A percentile compares a stretch with the other conserved stretches of the same genome.
phyloP scores from a whole-genome alignment of 2,888 invertebrate species.

The Cylloceria caligata region DNA sequence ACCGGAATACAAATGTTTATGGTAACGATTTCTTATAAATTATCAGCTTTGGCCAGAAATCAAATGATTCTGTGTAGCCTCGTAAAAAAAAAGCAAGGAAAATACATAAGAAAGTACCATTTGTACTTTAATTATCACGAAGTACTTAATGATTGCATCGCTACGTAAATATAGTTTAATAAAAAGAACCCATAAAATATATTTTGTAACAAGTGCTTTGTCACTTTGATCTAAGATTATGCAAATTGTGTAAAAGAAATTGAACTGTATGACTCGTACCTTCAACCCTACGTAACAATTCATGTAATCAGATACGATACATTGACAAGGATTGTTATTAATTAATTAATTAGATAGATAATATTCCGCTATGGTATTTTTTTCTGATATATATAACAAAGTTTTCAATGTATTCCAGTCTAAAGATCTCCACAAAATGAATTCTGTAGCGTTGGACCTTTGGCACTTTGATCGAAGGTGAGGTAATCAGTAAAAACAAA shows the following conservation, averaged over 20 bases:
- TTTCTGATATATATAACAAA: background rate
- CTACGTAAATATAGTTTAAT: background rate
- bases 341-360: too few species aligned
- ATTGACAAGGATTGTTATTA: too few species aligned
- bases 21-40: background rate
- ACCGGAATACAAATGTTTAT: slow-evolving; percentile 1
- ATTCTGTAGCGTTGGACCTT: background rate
- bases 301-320: too few species aligned
- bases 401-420: background rate
- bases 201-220: background rate
- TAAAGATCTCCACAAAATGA: background rate
- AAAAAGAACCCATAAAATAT: background rate
- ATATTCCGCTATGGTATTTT: background rate
- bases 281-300: too few species aligned
- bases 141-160: background rate
- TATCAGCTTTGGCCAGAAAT: background rate
- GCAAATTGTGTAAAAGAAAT: too few species aligned
- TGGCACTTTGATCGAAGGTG: background rate
- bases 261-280: too few species aligned
- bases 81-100: background rate
- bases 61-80: background rate
- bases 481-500: background rate
- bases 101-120: background rate
- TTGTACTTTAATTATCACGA: background rate
- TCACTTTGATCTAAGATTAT: too few species aligned